Percentiles rank a stretch among this genome's conserved stretches.
Conservation (phyloP, 1,140 invertebrate genomes). For the Gonatopus flavifemur region DNA sequence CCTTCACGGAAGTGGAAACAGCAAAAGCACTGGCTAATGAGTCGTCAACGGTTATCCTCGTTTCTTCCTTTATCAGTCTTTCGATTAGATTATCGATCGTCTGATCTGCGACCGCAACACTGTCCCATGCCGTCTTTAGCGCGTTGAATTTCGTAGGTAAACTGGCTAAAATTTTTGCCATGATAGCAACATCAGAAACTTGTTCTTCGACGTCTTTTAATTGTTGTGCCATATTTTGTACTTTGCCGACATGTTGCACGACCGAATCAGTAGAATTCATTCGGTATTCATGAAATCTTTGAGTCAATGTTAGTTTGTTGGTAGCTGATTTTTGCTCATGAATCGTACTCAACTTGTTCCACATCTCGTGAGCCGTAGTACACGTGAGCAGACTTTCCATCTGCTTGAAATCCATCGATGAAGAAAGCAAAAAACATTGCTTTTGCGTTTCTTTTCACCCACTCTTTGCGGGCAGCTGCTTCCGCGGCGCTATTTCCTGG, state of each 20-base stretch:
- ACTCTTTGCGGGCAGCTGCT: slow-evolving; percentile 2
- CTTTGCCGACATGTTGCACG: background rate
- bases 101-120: background rate
- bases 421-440: slow-evolving; percentile 13
- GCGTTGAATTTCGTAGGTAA: background rate
- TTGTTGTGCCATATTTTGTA: background rate
- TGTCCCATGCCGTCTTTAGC: background rate
- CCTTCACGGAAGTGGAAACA: background rate
- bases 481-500: background rate
- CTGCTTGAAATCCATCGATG: slow-evolving; percentile 11
- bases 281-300: no score
- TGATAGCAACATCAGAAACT: background rate
- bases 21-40: background rate
- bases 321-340: slow-evolving; percentile 15
- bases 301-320: background rate
- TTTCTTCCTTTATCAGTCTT: background rate
- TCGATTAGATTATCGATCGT: background rate
- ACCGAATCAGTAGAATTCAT: background rate
- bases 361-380: slow-evolving; percentile 16
- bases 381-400: slow-evolving; percentile 11
- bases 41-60: background rate
- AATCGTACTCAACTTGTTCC: slow-evolving; percentile 9
- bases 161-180: background rate
- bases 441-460: slow-evolving; percentile 16
- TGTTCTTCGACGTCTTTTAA: background rate